Evolutionary conservation across 1,140 invertebrate genomes (phyloP), one percentile per base, ranked within the genome.

Genomic region (Penaeus indicus): DNA sequence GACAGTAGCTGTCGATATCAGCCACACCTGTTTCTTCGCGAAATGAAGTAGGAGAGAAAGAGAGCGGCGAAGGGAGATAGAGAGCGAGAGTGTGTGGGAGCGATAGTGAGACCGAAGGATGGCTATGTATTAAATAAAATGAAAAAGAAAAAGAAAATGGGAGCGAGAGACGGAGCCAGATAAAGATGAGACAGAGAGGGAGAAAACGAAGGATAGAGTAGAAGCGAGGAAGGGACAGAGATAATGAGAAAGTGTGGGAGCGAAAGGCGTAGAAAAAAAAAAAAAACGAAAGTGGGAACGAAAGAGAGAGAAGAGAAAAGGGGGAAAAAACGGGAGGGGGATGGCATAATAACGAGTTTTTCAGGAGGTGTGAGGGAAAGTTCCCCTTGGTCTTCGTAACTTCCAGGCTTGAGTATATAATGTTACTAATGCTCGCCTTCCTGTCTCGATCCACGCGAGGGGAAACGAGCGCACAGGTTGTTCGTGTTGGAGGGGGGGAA

Each of bases 1-100:
- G 54, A 80, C 78, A 80, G 78, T n/a, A 54, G 78, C 42, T 47
- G 78, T 60, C 61, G 78, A 54, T 25, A 47, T 42, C 42, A 42
- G 60, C 60, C 77, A 42, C 38, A 54, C 77, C 47, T 25, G n/a
- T 19, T n/a, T 47, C 54, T 25, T 80, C 27, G 61, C 42, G 61
- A 80, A 54, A 54, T 54, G 54, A 54, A 54, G 11, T 13, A 16
- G 54, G 54, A 16, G 54, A 54, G 54, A 54, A 16, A 13, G 54
- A 54, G 47, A 13, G 47, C 7, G 47, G 11, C 7, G 0, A 5
- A 13, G 47, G 47, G 54, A 16, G 54, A 54, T 11, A 54, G 54
- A 54, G 54, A 54, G 54, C 1, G 54, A 54, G 10, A 54, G 54
- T 0, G 54, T 11, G 54, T 18, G 42, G 10, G 81, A 32, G 61